A percentile compares a stretch with the other conserved stretches of the same genome.
Evolutionary conservation across 2,113 vertebrate species (phyloP).

Genomic region (Microcebus jonahi): DNA sequence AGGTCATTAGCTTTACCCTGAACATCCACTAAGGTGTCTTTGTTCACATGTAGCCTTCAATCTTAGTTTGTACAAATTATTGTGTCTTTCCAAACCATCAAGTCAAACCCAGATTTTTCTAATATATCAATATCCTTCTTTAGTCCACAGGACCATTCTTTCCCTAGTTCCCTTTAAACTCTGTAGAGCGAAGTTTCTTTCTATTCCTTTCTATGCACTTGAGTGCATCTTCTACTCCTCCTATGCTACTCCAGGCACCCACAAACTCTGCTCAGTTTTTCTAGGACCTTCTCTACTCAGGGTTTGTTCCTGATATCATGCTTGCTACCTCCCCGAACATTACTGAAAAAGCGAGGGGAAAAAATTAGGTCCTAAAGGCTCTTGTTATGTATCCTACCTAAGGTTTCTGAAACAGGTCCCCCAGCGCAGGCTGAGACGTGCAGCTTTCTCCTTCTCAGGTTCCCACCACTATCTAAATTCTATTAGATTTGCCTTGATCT

Average conservation of each 20-base stretch:
- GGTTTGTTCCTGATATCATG: background rate
- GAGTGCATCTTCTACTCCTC: background rate
- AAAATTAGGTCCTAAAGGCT: background rate
- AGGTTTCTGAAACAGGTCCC: background rate
- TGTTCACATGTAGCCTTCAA: background rate
- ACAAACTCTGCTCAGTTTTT: background rate
- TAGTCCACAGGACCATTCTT: background rate
- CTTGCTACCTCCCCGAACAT: background rate
- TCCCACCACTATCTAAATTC: background rate
- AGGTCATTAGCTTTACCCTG: background rate
- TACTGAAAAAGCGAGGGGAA: background rate
- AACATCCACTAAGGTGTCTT: background rate
- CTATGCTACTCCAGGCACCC: rapidly evolving
- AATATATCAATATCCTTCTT: background rate
- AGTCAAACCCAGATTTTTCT: background rate
- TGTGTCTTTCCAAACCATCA: background rate
- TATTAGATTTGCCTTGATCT: background rate
- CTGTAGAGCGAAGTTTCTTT: background rate
- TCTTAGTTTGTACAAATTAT: background rate
- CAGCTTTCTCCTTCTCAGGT: background rate
- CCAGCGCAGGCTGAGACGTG: too few relatives aligned
- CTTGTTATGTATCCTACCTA: rapidly evolving
- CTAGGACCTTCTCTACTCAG: background rate
- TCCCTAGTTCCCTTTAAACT: background rate
- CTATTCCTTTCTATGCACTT: background rate